Base-by-base conservation (phyloP, 2,888 invertebrate genomes). In the Atherix ibis region DNA sequence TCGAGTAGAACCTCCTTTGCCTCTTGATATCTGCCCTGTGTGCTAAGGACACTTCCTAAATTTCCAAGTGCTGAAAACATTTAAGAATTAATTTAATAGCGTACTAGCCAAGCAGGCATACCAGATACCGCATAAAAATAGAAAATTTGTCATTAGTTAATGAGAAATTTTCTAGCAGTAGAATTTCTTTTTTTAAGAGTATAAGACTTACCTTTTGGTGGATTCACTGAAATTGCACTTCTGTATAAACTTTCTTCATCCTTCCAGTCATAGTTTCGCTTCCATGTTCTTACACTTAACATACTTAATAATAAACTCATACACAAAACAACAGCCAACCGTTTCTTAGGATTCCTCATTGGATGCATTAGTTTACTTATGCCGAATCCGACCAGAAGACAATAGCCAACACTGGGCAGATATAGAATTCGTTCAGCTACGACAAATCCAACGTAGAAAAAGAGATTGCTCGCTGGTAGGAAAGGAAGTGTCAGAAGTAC, bases 391-490 rank as follows among this genome's bases (percentile, higher is more conserved):
- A 92, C 67, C 44, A 94, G 66, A 48, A 95, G 70, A 64, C 92
- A 94, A 63, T 82, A 85, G 34, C 94, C 95, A 52, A 94, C 85
- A 65, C 91, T 92, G 32, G 95, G 94, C 59, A 95, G 73, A 65
- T 95, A 97, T 44, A 97, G 70, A 44, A 95, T 80, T 44, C 95
- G 72, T 65, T 97, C 97, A 39, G 95, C 97, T 36, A 95, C 83
- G 46, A 97, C 95, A 63, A 97, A 97, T 32, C 97, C 97, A 40
- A 97, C 95, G 63, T 95, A 94, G 67, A 94, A 92, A 63, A 95
- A 79, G 48, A 94, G 66, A 70, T 97, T 97, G 49, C 88, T 82
- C 42, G 95, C 94, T 43, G 94, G 95, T 52, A 95, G 69, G 65
- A 94, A 95, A 41, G 95, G 92, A 47, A 95, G 67, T 45, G 82